phyloP scores from a whole-genome alignment of 2,797 vertebrate species.

The Australoheros facetus region DNA sequence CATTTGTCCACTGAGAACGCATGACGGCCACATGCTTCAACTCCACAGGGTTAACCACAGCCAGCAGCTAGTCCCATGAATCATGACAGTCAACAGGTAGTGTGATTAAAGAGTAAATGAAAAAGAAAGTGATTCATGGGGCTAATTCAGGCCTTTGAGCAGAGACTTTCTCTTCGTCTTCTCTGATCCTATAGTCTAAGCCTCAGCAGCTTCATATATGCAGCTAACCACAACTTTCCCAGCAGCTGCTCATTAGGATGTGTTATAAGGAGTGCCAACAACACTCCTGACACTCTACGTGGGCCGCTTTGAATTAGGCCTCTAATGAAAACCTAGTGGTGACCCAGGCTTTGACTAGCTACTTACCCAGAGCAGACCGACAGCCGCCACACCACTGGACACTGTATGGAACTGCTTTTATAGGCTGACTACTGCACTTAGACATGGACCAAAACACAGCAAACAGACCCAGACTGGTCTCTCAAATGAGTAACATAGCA shows the following conservation, averaged over 20 bases:
- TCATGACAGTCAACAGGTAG: constrained; percentile 65
- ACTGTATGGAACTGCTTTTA: constrained; percentile 51
- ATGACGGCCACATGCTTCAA: constrained; percentile 36
- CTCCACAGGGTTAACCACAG: constrained; percentile 37
- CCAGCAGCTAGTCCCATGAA: constrained; percentile 49
- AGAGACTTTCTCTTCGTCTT: constrained; percentile 56
- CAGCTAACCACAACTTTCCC: constrained; percentile 58
- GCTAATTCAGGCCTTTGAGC: constrained; percentile 45
- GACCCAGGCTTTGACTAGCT: constrained; percentile 60
- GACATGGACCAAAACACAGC: constrained; percentile 12
- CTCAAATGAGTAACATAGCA: not conserved
- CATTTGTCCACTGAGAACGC: constrained; percentile 17
- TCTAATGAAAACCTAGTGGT: constrained; percentile 79
- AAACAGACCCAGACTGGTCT: not conserved
- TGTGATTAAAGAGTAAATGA: constrained; percentile 69
- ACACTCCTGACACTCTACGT: constrained; percentile 66
- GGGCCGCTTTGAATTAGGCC: constrained; percentile 77
- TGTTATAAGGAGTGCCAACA: constrained; percentile 68
- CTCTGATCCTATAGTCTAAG: constrained; percentile 40
- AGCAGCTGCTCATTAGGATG: constrained; percentile 69
- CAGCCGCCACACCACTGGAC: constrained; percentile 55
- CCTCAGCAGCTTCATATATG: constrained; percentile 28
- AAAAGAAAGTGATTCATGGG: constrained; percentile 69
- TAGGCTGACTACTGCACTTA: constrained; percentile 18
- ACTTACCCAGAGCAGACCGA: constrained; percentile 60